Percentiles rank a stretch among this genome's conserved stretches.
Evolutionary conservation across 1,140 invertebrate species (phyloP).

Genomic region (Melanaphis sacchari): DNA sequence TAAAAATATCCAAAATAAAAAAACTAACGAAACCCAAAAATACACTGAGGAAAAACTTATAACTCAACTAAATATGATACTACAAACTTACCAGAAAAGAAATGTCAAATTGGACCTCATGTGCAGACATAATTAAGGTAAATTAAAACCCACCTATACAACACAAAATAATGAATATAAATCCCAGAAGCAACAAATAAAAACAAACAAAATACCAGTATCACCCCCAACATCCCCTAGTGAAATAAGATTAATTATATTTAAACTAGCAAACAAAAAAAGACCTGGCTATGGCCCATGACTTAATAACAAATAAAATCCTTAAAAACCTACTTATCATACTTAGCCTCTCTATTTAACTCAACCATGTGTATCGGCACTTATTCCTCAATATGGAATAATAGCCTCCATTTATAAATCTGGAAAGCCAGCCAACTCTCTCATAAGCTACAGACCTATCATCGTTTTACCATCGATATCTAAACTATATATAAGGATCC

Average conservation of each 20-base stretch:
- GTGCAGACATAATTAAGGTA: no score
- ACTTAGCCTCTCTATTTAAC: conserved; percentile 62
- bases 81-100: no score
- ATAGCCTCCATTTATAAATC: conserved; percentile 64
- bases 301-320: conserved; percentile 60
- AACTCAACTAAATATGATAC: no score
- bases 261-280: conserved; percentile 59
- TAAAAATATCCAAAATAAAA: no score
- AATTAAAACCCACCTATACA: no score
- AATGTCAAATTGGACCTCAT: no score
- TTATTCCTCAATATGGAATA: conserved; percentile 62
- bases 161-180: no score
- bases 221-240: not conserved
- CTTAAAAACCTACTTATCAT: conserved; percentile 61
- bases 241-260: conserved; percentile 13
- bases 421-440: conserved; percentile 61
- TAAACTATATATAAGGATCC: conserved; percentile 62
- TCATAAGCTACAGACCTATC: conserved; percentile 63
- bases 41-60: no score
- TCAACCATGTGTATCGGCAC: conserved; percentile 60
- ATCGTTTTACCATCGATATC: conserved; percentile 61
- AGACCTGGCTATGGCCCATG: conserved; percentile 61
- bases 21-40: no score
- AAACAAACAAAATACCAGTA: not conserved
- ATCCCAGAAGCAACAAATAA: not conserved